Conservation (phyloP, 2,888 invertebrate species). For the Hoplodrina ambigua region DNA sequence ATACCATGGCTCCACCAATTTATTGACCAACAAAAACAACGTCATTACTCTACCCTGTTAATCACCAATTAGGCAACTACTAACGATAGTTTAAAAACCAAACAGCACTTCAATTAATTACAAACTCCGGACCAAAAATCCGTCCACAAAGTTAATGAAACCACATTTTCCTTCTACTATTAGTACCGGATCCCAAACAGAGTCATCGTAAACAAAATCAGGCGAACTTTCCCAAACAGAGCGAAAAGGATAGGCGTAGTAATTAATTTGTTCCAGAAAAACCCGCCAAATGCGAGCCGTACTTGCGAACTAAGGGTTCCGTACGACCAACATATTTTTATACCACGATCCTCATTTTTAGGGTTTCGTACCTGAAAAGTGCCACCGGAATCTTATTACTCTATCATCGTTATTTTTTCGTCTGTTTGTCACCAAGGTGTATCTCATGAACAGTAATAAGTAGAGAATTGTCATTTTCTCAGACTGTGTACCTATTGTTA, state of each 20-base stretch:
- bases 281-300: slow-evolving; percentile 9
- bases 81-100: slow-evolving; percentile 25
- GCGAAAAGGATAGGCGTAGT: slow-evolving; percentile 54
- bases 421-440: too few species aligned
- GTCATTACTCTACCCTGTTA: slow-evolving; percentile 13
- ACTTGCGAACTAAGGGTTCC: background rate
- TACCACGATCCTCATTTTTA: too few species aligned
- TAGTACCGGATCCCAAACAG: slow-evolving; percentile 53
- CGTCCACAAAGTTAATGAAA: slow-evolving; percentile 41
- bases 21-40: background rate
- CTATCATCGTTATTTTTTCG: too few species aligned
- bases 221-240: slow-evolving; percentile 57
- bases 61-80: slow-evolving; percentile 26
- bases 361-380: too few species aligned
- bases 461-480: too few species aligned
- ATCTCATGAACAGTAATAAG: too few species aligned
- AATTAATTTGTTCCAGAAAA: slow-evolving; percentile 66
- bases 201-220: slow-evolving; percentile 62
- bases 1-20: too few species aligned
- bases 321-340: background rate
- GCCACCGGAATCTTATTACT: too few species aligned
- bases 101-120: slow-evolving; percentile 52
- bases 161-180: slow-evolving; percentile 43
- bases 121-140: slow-evolving; percentile 31
- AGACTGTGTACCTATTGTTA: too few species aligned